Evolutionary conservation across 2,113 vertebrate species (phyloP).

Genomic region (Recurvirostra avosetta): DNA sequence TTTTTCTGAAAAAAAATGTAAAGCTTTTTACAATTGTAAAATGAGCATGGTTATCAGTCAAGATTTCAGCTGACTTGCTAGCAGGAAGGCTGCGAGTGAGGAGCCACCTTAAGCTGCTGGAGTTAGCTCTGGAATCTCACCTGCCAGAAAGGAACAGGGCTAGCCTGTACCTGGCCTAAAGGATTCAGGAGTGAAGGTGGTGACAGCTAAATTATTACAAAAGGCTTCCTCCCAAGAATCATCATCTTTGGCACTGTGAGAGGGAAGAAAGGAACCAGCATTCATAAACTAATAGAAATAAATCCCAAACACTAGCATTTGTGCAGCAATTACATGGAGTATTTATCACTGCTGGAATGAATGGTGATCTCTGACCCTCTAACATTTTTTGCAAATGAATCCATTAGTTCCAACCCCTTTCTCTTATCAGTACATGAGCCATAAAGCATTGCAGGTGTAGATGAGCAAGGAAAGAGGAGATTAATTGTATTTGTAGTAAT

Average conservation of each 20-base stretch:
- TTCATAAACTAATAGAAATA: constrained; percentile 32
- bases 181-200: neutral
- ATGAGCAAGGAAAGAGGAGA: constrained; percentile 4
- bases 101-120: constrained; percentile 35
- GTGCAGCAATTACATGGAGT: constrained; percentile 21
- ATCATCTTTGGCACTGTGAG: neutral
- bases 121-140: neutral
- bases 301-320: constrained; percentile 32
- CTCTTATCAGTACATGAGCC: neutral
- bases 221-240: constrained; percentile 22
- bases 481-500: neutral
- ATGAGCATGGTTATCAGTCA: neutral
- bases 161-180: constrained; percentile 11
- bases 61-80: neutral
- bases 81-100: neutral
- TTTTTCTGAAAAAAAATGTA: neutral
- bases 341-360: constrained; percentile 16
- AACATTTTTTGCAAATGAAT: constrained; percentile 5
- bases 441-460: neutral
- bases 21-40: neutral
- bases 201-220: constrained; percentile 29
- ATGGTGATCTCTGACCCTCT: constrained; percentile 17
- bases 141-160: neutral
- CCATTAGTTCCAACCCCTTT: constrained; percentile 28
- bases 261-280: neutral